These are phyloP conservation scores for Oncopeltus fasciatus DNA, from an alignment of 1,140 invertebrate genomes.

Conservation along the genomic window DNA sequence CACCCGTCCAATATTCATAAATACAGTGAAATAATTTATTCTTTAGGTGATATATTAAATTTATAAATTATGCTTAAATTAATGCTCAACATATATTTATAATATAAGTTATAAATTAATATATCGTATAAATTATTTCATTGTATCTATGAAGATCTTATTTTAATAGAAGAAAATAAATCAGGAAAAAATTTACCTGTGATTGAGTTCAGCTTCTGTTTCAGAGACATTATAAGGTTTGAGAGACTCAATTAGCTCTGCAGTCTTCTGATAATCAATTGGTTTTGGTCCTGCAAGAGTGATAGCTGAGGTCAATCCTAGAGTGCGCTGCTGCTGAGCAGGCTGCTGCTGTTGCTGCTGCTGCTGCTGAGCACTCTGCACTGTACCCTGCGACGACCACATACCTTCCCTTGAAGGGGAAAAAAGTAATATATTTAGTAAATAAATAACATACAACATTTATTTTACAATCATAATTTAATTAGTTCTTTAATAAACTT, in stretches of 20 bases:
- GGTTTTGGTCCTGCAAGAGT: slow-evolving; percentile 74
- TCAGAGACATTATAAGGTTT: slow-evolving; percentile 85
- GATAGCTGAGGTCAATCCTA: slow-evolving; percentile 86
- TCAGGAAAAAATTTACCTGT: slow-evolving; percentile 39
- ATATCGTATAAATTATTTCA: too few species aligned
- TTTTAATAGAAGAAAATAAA: not conserved
- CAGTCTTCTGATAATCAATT: slow-evolving; percentile 65
- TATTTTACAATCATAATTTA: not conserved
- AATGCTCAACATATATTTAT: too few species aligned
- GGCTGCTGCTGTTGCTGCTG: slow-evolving; percentile 3
- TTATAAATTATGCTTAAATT: too few species aligned
- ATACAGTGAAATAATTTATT: too few species aligned
- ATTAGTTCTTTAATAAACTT: not conserved
- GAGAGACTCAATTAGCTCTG: slow-evolving; percentile 67
- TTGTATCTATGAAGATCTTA: not conserved
- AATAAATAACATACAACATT: not conserved
- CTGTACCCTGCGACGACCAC: slow-evolving; percentile 10
- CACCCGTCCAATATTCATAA: too few species aligned
- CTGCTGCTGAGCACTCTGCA: not conserved
- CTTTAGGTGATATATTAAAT: too few species aligned
- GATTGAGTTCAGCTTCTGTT: slow-evolving; percentile 75
- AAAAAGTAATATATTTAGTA: not conserved
- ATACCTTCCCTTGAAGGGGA: slow-evolving; percentile 9
- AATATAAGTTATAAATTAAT: too few species aligned
- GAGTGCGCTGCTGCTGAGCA: slow-evolving; percentile 10